Evolutionary conservation across 2,797 vertebrate species (phyloP), one percentile per base, ranked within the genome.

Genomic region (Falco rusticolus): DNA sequence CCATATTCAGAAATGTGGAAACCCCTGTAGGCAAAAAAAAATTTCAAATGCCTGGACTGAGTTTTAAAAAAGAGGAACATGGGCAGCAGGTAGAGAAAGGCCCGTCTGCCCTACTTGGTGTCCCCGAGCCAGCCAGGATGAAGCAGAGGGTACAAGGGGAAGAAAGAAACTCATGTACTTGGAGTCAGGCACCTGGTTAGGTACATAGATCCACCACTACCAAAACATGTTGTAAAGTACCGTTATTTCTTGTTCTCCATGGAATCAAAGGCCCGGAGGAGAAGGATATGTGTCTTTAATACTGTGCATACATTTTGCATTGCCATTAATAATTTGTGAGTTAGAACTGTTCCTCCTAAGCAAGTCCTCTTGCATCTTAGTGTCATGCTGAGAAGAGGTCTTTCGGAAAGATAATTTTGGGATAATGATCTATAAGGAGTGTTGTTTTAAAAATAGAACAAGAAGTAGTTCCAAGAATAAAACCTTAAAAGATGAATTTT

Each of bases 391-490:
- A 89, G 71, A 94, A 69, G 31, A 84, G 76, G 89, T 91, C 61
- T 93, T 92, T 72, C 34, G 50, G 87, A 85, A 95, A 33, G 69
- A 92, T 92, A 80, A 89, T 96, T 95, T 87, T 31, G 68, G 75
- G 57, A 68, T 85, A 87, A 84, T 91, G 84, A 86, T 81, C 75
- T 92, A 28, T 75, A 91, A 87, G 47, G 31, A 93, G 43, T 8
- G 1, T 8, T 74, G 29, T 69, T 92, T 87, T 91, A 95, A 94
- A 96, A 96, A 93, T 78, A 94, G 94, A 93, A 89, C 79, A 83
- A 85, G 85, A 95, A 89, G 28, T 61, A 57, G 41, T 65, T 95
- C 84, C 48, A 81, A 85, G 59, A 95, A 91, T 78, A 93, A 92
- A 92, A 87, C 19, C 47, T 90, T 90, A 43, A 71, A 87, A 83